Evolutionary conservation across 2,797 vertebrate genomes (phyloP).

Genomic region (Champsocephalus esox): DNA sequence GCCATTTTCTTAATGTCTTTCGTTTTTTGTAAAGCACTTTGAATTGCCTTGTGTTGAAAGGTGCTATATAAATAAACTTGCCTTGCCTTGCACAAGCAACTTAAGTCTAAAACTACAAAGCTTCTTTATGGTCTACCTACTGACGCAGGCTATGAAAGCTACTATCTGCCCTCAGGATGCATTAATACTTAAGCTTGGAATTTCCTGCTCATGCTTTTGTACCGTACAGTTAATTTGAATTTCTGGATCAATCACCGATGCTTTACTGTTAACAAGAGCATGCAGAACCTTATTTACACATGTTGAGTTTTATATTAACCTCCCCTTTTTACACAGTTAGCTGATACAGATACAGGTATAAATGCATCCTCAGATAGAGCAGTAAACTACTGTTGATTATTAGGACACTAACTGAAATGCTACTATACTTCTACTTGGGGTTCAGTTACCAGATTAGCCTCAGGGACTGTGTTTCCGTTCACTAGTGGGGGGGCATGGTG

Average conservation of each 20-base stretch:
- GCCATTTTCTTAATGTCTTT: no score
- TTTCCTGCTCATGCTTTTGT: neutral
- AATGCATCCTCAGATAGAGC: conserved; percentile 34
- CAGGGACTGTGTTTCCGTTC: conserved; percentile 61
- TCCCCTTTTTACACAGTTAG: neutral
- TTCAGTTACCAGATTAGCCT: conserved; percentile 56
- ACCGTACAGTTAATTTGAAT: neutral
- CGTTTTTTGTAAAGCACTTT: no score
- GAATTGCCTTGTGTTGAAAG: no score
- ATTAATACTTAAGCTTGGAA: conserved; percentile 25
- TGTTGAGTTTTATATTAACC: neutral
- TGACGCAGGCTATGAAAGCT: neutral
- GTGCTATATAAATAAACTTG: no score
- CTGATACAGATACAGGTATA: conserved; percentile 4
- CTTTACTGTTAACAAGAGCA: neutral
- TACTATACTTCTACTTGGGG: neutral
- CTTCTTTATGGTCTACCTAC: neutral
- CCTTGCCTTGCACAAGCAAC: neutral
- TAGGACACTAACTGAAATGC: conserved; percentile 1
- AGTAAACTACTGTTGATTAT: neutral
- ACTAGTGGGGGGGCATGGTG: conserved; percentile 41
- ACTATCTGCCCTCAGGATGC: conserved; percentile 33
- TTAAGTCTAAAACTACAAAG: conserved; percentile 22
- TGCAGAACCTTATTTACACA: neutral
- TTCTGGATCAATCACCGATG: neutral